phyloP scores from a whole-genome alignment of 2,888 invertebrate species.

The Eledona agricola region DNA sequence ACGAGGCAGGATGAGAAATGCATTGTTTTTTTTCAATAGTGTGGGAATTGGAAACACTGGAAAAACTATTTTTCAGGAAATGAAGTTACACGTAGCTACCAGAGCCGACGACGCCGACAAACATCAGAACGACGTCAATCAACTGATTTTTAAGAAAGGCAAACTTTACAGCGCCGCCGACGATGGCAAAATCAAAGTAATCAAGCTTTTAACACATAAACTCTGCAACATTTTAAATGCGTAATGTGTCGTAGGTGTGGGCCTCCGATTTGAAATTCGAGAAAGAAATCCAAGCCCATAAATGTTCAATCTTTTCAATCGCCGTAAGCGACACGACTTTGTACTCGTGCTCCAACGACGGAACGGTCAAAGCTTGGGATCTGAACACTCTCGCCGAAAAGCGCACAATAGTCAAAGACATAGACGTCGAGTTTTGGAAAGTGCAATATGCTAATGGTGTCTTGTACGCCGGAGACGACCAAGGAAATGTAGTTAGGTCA shows the following conservation, averaged over 20 bases:
- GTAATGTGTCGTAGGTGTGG: slow-evolving; percentile 61
- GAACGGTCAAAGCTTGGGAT: slow-evolving; percentile 69
- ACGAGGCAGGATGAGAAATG: too few relatives aligned
- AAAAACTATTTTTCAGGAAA: slow-evolving; percentile 45
- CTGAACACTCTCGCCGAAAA: slow-evolving; percentile 60
- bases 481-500: slow-evolving; percentile 72
- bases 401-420: slow-evolving; percentile 50
- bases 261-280: slow-evolving; percentile 60
- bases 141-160: slow-evolving; percentile 60
- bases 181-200: slow-evolving; percentile 66
- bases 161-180: slow-evolving; percentile 64
- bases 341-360: slow-evolving; percentile 73
- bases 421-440: slow-evolving; percentile 63
- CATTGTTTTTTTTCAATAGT: too few relatives aligned
- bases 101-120: slow-evolving; percentile 59
- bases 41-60: not conserved
- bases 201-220: too few relatives aligned
- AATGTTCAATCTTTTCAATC: slow-evolving; percentile 69
- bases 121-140: slow-evolving; percentile 62
- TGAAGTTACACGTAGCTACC: slow-evolving; percentile 54
- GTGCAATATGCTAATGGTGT: slow-evolving; percentile 57
- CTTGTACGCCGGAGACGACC: slow-evolving; percentile 70
- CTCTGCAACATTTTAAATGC: slow-evolving; percentile 9
- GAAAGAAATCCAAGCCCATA: slow-evolving; percentile 66
- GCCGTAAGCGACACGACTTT: slow-evolving; percentile 65